Evolutionary conservation across 2,888 invertebrate genomes (phyloP), one percentile per base, ranked within the genome.

Genomic region (Amiota mariae): DNA sequence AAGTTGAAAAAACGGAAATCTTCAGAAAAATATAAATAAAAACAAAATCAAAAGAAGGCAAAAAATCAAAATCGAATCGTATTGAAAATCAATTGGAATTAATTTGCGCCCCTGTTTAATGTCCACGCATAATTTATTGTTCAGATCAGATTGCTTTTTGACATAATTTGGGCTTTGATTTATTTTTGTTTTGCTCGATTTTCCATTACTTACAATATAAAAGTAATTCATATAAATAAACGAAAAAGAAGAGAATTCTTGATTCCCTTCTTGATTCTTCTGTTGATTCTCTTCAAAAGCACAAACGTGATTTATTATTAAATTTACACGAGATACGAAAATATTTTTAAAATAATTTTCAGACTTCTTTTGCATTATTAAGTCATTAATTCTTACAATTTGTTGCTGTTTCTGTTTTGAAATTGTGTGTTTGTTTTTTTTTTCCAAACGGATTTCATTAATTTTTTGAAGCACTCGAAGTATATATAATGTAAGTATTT

Each of bases 71-170:
- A 6, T 36, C 8, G 36, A 36, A 36, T 36, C 36, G 24, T 2
- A 24, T 24, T 3, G 4, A 36, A 36, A 36, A 36, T 36, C 36
- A 6, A 36, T 36, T 36, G 6, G 36, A 36, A 36, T 36, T 36
- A 36, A 36, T 36, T 20, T 59, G 59, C 59, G 59, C 11, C 20
- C 18, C 59, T 59, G 59, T 59, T 59, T 59, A 59, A 59, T 59
- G 59, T 59, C 59, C 20, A 18, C n/a, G 20, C 59, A 63, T 54
- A 75, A 77, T 77, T 81, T 80, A 84, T 84, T 78, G 76, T 76
- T 77, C 81, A 79, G 36, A 36, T 36, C 36, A 80, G 85, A 82
- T 82, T 85, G 78, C 75, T 72, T 77, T 81, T 84, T 80, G 80
- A 80, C 82, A 63, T 71, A 61, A 68, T 68, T 71, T 36, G 61